Base-by-base conservation (phyloP, 1,140 invertebrate genomes). In the Apis cerana region DNA sequence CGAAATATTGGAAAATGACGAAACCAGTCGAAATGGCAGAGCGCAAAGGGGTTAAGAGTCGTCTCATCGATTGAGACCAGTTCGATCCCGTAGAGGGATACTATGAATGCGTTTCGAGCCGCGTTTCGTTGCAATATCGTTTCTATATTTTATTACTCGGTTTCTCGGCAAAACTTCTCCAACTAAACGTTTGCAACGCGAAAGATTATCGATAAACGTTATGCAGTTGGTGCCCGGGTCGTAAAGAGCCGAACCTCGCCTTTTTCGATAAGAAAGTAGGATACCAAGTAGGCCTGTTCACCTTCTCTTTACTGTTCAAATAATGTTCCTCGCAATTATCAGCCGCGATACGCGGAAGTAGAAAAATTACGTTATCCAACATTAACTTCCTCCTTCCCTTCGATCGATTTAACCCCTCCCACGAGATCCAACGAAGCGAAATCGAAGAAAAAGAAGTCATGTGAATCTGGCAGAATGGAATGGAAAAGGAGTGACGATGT, bases 191-290 rank as follows among this genome's bases (percentile, higher is more conserved):
- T 71, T 71, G 21, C 11, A 17, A 11, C 56, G n/a, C 43, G 4
- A 50, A 21, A n/a, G 23, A 79, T 71, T 61, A 54, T 71, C 67
- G 56, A 71, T 33, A 17, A 71, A 71, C 48, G 43, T 21, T 59
- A 10, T 27, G 48, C 15, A 27, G 33, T 52, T 71, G 43, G 56
- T 27, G 27, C 1, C 27, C 27, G 27, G 1, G 12, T 27, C 21
- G 54, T 59, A 78, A 50, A 70, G 4, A 61, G 13, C 15, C 48
- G 69, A 19, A 19, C 68, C 67, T 79, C 56, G 10, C 23, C 67
- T 62, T 61, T 71, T 71, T 71, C 58, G 77, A 79, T 71, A 71
- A 79, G 68, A 59, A 79, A 61, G 19, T 62, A 52, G 65, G 65
- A 69, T 70, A 59, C 5, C 8, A 7, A 48, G 15, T n/a, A 27